Base-by-base conservation (phyloP, 2,888 invertebrate species). In the Tuta absoluta region DNA sequence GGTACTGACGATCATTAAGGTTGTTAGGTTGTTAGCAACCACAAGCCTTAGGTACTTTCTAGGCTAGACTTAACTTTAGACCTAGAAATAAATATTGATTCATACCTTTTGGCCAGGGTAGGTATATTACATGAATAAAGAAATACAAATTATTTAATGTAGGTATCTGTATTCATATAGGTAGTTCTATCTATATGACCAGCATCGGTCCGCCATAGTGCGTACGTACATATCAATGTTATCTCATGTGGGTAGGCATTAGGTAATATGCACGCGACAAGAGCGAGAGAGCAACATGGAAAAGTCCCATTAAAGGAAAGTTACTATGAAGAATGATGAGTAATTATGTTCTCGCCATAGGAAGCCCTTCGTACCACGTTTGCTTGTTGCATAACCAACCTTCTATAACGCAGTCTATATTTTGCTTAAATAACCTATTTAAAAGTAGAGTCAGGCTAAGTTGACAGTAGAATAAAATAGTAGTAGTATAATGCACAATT, bases 1-100 rank as follows among this genome's bases (percentile, higher is more conserved):
- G 62, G 53, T 21, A 24, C 51, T 63, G 38, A 19, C 48, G 62
- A 58, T 68, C 63, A 37, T 63, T 66, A 65, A 65, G 62, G 60
- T 63, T 66, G 51, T 41, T 62, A 51, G 28, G 24, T 49, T 21
- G 49, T 14, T 19, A 49, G 49, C 17, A 41, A 41, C 41, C 14
- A 41, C 14, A n/a, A 41, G n/a, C 14, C 14, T 41, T 33, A 33
- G 33, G 33, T 45, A 17, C 45, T 45, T 45, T 45, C 45, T 45
- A 45, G 17, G 10, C n/a, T 17, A 45, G 7, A 5, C 0, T 7
- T 7, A n/a, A 3, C 33, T 28, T 28, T 28, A 28, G 10, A 8
- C 10, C 8, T 33, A 33, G 4, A 33, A 10, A 10, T 33, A 33
- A 33, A 10, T 33, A n/a, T n/a, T n/a, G n/a, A n/a, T n/a, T n/a